Evolutionary conservation across 2,113 vertebrate species (phyloP).

Genomic region (Lasiurus borealis): DNA sequence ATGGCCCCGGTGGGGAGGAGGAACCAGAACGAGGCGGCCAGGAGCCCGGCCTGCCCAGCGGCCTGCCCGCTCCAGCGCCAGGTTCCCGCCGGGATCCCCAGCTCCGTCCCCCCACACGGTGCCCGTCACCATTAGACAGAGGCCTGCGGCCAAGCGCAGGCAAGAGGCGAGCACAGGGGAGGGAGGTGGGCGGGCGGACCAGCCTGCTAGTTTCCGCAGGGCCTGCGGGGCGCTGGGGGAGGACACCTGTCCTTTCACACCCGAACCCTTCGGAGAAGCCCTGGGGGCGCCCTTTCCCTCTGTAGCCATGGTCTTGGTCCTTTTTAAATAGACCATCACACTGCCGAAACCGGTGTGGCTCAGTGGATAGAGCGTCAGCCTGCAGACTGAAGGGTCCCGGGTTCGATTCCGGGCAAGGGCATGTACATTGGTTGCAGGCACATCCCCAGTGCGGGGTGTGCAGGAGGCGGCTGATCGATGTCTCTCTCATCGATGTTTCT

Average conservation of each 20-base stretch:
- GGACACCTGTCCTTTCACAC: fast-evolving
- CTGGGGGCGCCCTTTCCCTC: background rate
- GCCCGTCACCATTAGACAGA: background rate
- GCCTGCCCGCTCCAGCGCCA: background rate
- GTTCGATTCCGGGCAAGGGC: no score
- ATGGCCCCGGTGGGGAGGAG: slow-evolving; percentile 13
- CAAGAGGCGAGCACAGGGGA: fast-evolving
- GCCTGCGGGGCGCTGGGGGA: background rate
- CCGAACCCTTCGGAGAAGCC: no score
- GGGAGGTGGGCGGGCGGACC: fast-evolving
- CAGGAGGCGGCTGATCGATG: no score
- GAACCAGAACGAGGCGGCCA: background rate
- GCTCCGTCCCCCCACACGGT: background rate
- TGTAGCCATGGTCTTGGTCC: background rate
- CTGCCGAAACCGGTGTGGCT: no score
- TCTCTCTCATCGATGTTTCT: no score
- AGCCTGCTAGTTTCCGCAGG: fast-evolving
- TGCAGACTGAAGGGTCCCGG: no score
- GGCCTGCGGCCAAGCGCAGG: background rate
- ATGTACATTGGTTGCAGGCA: no score
- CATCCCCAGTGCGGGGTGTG: no score
- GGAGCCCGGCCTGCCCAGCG: background rate
- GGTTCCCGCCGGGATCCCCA: fast-evolving
- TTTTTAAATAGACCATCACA: background rate
- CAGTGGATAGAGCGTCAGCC: no score